phyloP scores from a whole-genome alignment of 2,888 invertebrate species.

The Hyposoter dolosus region DNA sequence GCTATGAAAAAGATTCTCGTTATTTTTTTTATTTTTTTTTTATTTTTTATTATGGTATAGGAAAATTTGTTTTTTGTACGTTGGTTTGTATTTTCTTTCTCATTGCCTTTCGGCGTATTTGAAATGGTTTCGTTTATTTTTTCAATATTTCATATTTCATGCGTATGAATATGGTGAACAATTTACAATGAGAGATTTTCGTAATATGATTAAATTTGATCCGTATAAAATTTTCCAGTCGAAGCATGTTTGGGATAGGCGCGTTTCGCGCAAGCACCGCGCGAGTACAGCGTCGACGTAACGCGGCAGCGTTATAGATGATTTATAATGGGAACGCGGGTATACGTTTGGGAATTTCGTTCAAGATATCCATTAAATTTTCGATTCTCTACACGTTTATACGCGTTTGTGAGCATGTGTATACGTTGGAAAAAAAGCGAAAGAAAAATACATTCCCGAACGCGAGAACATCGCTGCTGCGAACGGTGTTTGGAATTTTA shows the following conservation, averaged over 20 bases:
- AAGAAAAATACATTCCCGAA: conserved; percentile 36
- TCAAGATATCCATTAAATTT: conserved; percentile 44
- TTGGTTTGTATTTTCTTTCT: too few relatives aligned
- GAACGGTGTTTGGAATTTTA: conserved; percentile 51
- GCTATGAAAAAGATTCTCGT: not conserved
- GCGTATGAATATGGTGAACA: too few relatives aligned
- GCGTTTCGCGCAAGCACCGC: not conserved
- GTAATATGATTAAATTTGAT: not conserved
- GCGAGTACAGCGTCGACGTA: not conserved
- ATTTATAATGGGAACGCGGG: conserved; percentile 22
- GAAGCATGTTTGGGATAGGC: not conserved
- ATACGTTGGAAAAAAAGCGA: not conserved
- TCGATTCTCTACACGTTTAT: conserved; percentile 6
- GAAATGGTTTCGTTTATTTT: too few relatives aligned
- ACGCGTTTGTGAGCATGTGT: not conserved
- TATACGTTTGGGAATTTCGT: conserved; percentile 14
- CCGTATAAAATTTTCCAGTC: not conserved
- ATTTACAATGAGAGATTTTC: too few relatives aligned
- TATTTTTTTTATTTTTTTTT: too few relatives aligned
- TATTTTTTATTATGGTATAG: not conserved
- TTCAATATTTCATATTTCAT: too few relatives aligned
- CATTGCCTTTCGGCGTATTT: too few relatives aligned
- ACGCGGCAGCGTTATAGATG: not conserved
- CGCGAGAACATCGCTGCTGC: conserved; percentile 5
- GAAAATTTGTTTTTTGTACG: too few relatives aligned